Percentiles rank a stretch among this genome's conserved stretches.
Evolutionary conservation across 2,888 invertebrate genomes (phyloP).

Genomic region (Petrolisthes manimaculis): DNA sequence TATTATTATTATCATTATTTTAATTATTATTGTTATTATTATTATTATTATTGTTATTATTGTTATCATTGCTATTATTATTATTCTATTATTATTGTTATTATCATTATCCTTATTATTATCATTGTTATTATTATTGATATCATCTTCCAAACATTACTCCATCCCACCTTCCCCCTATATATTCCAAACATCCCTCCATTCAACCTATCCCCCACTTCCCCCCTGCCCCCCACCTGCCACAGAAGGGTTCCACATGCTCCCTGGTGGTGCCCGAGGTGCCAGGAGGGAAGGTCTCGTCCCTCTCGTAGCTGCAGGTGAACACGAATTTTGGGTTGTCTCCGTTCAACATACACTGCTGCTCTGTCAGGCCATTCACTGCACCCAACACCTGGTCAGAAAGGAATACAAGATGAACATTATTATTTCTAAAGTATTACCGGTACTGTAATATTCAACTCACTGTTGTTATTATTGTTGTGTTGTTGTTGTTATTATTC

Average conservation of each 20-base stretch:
- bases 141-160: too few species aligned
- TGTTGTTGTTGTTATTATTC: too few species aligned
- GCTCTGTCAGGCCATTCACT: constrained; percentile 23
- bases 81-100: too few species aligned
- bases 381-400: constrained; percentile 19
- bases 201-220: not conserved
- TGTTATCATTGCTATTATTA: too few species aligned
- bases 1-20: too few species aligned
- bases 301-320: not conserved
- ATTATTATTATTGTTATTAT: too few species aligned
- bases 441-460: too few species aligned
- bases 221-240: constrained; percentile 24
- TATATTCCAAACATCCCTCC: not conserved
- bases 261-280: not conserved
- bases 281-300: not conserved
- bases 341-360: constrained; percentile 8
- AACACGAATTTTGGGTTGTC: not conserved
- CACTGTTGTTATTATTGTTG: too few species aligned
- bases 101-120: too few species aligned
- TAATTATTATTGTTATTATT: too few species aligned
- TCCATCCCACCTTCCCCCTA: not conserved
- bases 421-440: not conserved
- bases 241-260: constrained; percentile 27
- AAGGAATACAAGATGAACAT: not conserved
- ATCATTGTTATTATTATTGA: too few species aligned